Percentiles rank a stretch among this genome's conserved stretches.
phyloP scores from a whole-genome alignment of 2,113 vertebrate genomes.

The Oxyura jamaicensis region DNA sequence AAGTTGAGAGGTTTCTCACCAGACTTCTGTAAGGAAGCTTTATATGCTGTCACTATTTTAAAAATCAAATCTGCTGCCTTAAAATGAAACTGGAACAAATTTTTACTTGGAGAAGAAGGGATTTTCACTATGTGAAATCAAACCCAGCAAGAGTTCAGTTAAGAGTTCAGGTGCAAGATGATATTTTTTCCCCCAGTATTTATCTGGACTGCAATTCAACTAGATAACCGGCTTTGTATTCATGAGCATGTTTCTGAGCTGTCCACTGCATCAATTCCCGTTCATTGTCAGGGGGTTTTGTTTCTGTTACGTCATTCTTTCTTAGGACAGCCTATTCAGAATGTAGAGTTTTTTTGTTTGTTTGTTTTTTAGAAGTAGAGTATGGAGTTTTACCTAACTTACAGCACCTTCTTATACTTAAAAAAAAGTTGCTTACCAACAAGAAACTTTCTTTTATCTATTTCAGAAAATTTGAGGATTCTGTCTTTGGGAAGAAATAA shows the following conservation, averaged over 20 bases:
- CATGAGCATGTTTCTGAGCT: neutral
- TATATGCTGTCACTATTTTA: neutral
- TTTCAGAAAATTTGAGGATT: slow-evolving; percentile 91
- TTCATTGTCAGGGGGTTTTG: neutral
- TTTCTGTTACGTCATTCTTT: neutral
- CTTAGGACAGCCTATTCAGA: neutral
- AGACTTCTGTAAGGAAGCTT: neutral
- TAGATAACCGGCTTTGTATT: neutral
- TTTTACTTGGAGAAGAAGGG: neutral
- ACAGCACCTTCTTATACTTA: neutral
- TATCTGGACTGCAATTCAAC: neutral
- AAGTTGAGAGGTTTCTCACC: neutral
- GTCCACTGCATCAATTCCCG: neutral
- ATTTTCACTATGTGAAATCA: neutral
- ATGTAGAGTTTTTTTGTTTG: neutral
- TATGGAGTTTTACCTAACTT: neutral
- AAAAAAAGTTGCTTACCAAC: neutral
- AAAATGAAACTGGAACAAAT: neutral
- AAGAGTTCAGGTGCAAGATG: neutral
- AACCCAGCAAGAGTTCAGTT: neutral
- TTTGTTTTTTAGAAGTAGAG: neutral
- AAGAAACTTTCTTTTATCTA: slow-evolving; percentile 38
- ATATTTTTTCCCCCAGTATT: neutral
- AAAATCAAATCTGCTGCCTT: neutral
- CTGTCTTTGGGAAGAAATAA: slow-evolving; percentile 95